Base-by-base conservation (phyloP, 2,888 invertebrate species). In the Tetragnatha montana region DNA sequence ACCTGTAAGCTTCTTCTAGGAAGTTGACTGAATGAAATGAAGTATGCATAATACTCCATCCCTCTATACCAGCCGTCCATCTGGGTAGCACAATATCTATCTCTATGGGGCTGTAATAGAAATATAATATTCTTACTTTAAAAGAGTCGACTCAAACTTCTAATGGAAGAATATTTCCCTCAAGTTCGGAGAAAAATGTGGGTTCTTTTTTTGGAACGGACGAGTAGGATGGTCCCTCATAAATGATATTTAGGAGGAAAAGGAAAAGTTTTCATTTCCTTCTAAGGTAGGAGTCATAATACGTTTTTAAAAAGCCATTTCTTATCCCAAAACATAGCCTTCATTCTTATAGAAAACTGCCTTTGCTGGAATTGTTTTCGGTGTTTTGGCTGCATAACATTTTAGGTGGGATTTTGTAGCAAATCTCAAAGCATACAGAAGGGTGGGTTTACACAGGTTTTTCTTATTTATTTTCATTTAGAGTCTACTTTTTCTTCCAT, bases 201-300 rank as follows among this genome's bases (percentile, higher is more conserved):
- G 17, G 49, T 75, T 7, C 49, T 8, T 8, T 75, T 50, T 17
- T 75, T n/a, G 4, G 49, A 75, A 60, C 60, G 12, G 75, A n/a
- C 47, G 75, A 75, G 47, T 17, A 47, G 60, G 21, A 75, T 49
- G 35, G 47, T n/a, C 49, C 75, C 75, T 75, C 49, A 75, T 75
- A 49, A 75, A 75, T 75, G 75, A 75, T 75, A 49, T 75, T 75
- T 49, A 75, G n/a, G 49, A 75, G 49, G 17, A 49, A 75, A 49
- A 75, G 17, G 60, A 49, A 75, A 75, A 75, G 75, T 75, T 75
- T 75, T 75, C 75, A 75, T 75, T 75, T 75, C 49, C 75, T 75
- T 75, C 75, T 75, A 35, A 35, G 75, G 47, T n/a, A 8, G 47
- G 49, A 35, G 49, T 75, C 75, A 75, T 75, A 75, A 75, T 75